Conservation (phyloP, 2,888 invertebrate species). For the Caenorhabditis angaria region DNA sequence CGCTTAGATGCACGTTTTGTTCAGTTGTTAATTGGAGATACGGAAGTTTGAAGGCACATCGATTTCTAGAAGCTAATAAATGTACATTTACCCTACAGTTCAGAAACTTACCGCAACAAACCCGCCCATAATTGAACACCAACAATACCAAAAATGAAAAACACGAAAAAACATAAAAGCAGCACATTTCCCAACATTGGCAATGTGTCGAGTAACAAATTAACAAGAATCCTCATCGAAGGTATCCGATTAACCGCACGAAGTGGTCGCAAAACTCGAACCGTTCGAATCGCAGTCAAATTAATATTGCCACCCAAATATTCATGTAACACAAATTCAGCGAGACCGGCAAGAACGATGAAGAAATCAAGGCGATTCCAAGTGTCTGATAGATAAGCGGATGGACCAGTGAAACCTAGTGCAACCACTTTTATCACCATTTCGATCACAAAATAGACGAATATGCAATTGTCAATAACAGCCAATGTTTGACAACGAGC, state of each 20-base stretch:
- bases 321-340: conserved; percentile 79
- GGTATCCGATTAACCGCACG: conserved; percentile 99
- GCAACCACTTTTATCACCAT: conserved; percentile 97
- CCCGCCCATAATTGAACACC: conserved; percentile 99
- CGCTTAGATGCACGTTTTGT: conserved; percentile 54
- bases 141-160: conserved; percentile 99
- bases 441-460: conserved; percentile 90
- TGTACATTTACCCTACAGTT: neutral
- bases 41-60: conserved; percentile 70
- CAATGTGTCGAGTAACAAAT: conserved; percentile 94
- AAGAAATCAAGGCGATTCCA: conserved; percentile 99
- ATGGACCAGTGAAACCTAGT: conserved; percentile 90
- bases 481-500: conserved; percentile 76
- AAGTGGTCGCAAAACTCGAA: conserved; percentile 92
- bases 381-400: conserved; percentile 93
- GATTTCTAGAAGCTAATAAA: conserved; percentile 58
- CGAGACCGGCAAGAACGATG: conserved; percentile 90
- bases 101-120: conserved; percentile 87
- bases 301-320: conserved; percentile 91
- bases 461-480: conserved; percentile 97
- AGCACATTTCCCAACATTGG: conserved; percentile 98
- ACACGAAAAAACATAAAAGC: conserved; percentile 98
- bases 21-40: conserved; percentile 54
- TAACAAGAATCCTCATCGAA: conserved; percentile 82
- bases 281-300: conserved; percentile 95